Conservation (phyloP, 1,140 invertebrate genomes). For the Lepidostoma basale region DNA sequence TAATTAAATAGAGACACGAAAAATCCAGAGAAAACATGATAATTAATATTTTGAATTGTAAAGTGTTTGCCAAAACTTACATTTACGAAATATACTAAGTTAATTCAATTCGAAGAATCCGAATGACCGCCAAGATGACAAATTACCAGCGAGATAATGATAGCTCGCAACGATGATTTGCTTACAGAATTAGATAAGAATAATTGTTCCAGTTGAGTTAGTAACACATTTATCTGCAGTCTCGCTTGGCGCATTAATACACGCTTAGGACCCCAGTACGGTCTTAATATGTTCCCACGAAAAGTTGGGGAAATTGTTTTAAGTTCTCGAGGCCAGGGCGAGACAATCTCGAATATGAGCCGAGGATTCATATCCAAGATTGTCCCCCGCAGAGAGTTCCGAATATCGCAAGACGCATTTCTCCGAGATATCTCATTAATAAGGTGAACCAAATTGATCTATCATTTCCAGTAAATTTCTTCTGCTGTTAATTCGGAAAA, state of each 20-base stretch:
- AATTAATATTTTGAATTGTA: no score
- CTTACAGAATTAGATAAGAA: conserved; percentile 36
- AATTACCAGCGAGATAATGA: conserved; percentile 38
- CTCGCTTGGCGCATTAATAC: conserved; percentile 25
- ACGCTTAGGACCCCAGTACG: conserved; percentile 1
- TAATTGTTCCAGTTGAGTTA: conserved; percentile 20
- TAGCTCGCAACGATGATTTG: conserved; percentile 39
- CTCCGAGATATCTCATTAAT: conserved; percentile 13
- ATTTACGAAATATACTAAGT: no score
- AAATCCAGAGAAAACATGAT: no score
- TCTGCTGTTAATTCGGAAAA: conserved; percentile 16
- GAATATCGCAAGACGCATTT: conserved; percentile 3
- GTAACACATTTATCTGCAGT: conserved; percentile 6
- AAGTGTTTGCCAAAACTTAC: no score
- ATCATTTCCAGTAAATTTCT: conserved; percentile 23
- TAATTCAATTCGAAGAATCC: no score
- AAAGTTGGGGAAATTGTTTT: conserved; percentile 35
- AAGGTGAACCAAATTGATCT: conserved; percentile 7
- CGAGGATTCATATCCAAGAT: conserved; percentile 27
- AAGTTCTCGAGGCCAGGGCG: conserved; percentile 2
- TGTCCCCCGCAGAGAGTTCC: background rate
- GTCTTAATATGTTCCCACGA: conserved; percentile 24
- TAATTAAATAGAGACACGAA: no score
- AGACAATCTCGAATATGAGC: no score
- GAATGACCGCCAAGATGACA: conserved; percentile 22